phyloP scores from a whole-genome alignment of 2,888 invertebrate genomes.

The Didymodactylos carnosus region DNA sequence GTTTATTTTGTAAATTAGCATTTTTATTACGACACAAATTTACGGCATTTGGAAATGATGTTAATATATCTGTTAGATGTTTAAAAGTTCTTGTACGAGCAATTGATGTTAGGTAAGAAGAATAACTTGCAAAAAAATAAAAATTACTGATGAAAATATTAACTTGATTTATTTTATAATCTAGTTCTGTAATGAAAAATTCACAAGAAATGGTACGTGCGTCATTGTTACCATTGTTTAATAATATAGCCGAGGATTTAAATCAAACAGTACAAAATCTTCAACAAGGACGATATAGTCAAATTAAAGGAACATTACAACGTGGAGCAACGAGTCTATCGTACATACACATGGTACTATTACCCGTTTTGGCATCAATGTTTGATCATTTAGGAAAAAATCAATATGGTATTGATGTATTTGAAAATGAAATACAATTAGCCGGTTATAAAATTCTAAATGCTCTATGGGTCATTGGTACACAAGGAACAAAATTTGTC shows the following conservation, averaged over 20 bases:
- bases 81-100: conserved; percentile 93
- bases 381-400: conserved; percentile 90
- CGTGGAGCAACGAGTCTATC: conserved; percentile 79
- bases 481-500: conserved; percentile 35
- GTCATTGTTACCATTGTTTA: conserved; percentile 94
- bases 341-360: conserved; percentile 77
- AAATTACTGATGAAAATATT: not conserved
- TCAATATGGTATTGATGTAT: conserved; percentile 79
- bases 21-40: conserved; percentile 62
- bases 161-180: not conserved
- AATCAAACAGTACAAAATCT: conserved; percentile 80
- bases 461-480: conserved; percentile 72
- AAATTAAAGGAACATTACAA: conserved; percentile 69
- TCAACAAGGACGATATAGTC: conserved; percentile 61
- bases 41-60: conserved; percentile 87
- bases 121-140: not conserved
- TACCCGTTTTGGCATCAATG: conserved; percentile 81
- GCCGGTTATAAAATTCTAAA: conserved; percentile 93
- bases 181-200: conserved; percentile 70
- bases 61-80: conserved; percentile 83
- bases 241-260: conserved; percentile 90
- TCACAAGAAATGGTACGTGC: conserved; percentile 86
- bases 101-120: conserved; percentile 52
- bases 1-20: conserved; percentile 84
- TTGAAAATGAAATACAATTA: conserved; percentile 94